Conservation (phyloP, 2,888 invertebrate genomes). For the Clepsis dumicolana region DNA sequence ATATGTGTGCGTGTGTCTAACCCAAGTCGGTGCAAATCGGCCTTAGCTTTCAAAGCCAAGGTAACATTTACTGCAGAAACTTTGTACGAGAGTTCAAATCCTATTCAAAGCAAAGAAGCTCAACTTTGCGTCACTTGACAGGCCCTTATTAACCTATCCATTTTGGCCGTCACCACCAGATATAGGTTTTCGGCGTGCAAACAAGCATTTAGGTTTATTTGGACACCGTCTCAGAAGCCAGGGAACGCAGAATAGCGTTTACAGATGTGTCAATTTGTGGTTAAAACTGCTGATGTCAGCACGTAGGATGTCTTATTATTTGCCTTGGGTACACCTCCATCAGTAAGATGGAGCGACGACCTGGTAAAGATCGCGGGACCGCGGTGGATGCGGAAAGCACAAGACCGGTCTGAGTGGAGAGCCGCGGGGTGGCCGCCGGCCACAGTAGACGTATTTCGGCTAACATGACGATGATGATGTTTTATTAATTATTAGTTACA, state of each 20-base stretch:
- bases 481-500: no score
- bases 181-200: constrained; percentile 69
- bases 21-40: no score
- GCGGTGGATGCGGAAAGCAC: no score
- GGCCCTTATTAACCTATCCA: constrained; percentile 57
- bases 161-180: constrained; percentile 72
- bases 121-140: constrained; percentile 6
- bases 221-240: constrained; percentile 58
- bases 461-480: no score
- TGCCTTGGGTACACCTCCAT: no score
- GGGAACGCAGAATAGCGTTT: constrained; percentile 2
- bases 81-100: constrained; percentile 12
- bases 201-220: constrained; percentile 78
- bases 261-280: not conserved
- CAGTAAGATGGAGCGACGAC: no score
- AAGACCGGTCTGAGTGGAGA: no score
- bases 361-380: no score
- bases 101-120: constrained; percentile 10
- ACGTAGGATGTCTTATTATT: no score
- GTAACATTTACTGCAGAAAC: not conserved
- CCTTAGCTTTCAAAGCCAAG: not conserved
- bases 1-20: no score
- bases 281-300: not conserved
- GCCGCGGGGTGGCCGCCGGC: no score
- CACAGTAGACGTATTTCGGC: no score